Evolutionary conservation across 2,797 vertebrate genomes (phyloP).

Genomic region (Odontamblyopus lacepedii): DNA sequence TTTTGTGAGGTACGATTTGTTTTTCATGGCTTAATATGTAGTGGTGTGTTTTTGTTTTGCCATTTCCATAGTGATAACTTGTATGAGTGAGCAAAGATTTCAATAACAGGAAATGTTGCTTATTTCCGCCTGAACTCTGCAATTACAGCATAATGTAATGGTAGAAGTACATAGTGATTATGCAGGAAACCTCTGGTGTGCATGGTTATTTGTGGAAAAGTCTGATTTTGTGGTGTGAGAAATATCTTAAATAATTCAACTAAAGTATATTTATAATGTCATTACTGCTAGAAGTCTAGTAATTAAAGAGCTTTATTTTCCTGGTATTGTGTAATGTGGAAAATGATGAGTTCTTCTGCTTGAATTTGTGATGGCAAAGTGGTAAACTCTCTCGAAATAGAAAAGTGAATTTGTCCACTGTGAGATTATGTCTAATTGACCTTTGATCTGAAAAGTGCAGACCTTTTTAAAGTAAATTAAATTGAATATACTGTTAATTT

Average conservation of each 20-base stretch:
- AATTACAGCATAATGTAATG: conserved; percentile 43
- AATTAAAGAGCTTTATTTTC: not conserved
- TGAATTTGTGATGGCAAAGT: not conserved
- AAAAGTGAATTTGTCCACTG: not conserved
- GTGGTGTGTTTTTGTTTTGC: not conserved
- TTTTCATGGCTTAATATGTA: not conserved
- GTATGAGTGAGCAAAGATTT: conserved; percentile 16
- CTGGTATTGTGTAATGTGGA: not conserved
- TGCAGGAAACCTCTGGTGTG: conserved; percentile 39
- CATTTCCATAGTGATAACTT: not conserved
- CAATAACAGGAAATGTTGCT: not conserved
- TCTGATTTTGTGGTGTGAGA: conserved; percentile 25
- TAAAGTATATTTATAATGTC: not conserved
- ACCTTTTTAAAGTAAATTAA: not conserved
- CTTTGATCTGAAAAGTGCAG: too few relatives aligned
- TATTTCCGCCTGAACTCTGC: conserved; percentile 33
- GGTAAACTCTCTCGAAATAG: not conserved
- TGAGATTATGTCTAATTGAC: not conserved
- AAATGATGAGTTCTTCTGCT: not conserved
- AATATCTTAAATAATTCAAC: conserved; percentile 13
- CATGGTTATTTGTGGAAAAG: conserved; percentile 35
- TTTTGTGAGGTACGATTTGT: too few relatives aligned
- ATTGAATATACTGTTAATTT: too few relatives aligned
- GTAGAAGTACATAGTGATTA: conserved; percentile 41
- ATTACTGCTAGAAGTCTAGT: not conserved